Percentiles rank a stretch among this genome's conserved stretches.
These are phyloP conservation scores for Alosa alosa DNA, from an alignment of 2,113 vertebrate species.

Conservation along the genomic window DNA sequence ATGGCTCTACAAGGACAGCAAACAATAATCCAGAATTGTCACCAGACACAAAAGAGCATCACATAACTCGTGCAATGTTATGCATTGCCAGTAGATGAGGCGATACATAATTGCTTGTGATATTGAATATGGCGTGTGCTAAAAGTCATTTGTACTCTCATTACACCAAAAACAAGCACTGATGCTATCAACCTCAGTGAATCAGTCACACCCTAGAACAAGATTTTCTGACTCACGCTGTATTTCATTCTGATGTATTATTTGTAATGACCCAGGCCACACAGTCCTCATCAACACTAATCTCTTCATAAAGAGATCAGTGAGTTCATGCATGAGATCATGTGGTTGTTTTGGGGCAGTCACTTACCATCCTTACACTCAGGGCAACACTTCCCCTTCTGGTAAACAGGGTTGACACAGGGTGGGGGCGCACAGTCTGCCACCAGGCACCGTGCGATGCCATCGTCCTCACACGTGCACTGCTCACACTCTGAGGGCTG, in stretches of 20 bases:
- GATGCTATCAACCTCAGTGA: neutral
- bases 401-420: constrained; percentile 77
- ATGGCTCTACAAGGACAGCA: no score
- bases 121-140: neutral
- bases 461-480: constrained; percentile 77
- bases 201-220: neutral
- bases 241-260: neutral
- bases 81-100: neutral
- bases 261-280: neutral
- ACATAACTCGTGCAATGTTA: neutral
- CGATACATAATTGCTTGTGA: neutral
- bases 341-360: neutral
- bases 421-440: constrained; percentile 80
- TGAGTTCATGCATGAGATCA: neutral
- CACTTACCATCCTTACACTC: constrained; percentile 76
- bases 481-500: constrained; percentile 82
- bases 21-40: no score
- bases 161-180: neutral
- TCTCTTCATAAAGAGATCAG: neutral
- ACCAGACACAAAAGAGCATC: neutral
- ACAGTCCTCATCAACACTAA: neutral
- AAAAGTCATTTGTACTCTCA: neutral
- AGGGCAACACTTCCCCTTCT: constrained; percentile 77
- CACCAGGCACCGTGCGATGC: constrained; percentile 77
- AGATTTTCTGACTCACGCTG: neutral